Evolutionary conservation across 2,113 vertebrate species (phyloP), one percentile per base, ranked within the genome.

Genomic region (Anas platyrhynchos): DNA sequence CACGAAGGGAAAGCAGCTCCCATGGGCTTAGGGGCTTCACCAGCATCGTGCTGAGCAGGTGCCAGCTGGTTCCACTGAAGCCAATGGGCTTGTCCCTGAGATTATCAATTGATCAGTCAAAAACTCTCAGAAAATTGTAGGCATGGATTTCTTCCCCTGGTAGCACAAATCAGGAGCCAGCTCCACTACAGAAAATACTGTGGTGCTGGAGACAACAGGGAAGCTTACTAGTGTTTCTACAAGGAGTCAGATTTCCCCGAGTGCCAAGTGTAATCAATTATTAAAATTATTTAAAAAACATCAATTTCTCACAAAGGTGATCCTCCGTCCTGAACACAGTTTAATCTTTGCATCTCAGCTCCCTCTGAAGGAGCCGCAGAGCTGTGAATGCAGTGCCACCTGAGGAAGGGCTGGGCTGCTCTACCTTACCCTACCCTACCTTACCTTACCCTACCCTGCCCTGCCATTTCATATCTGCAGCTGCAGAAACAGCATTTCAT

Each of bases 141-240:
- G 52, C 31, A 43, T 7, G 2, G 0, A 0, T 75, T 91, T 52
- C 76, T 68, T 41, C 36, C 81, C 23, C 77, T 86, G 50, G 50
- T 2, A 4, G 20, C 11, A 52, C 17, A 36, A 12, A 83, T 21
- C 7, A 4, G 55, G 75, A 86, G 36, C 44, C 44, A 38, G 15
- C 16, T 55, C 82, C 61, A 16, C 27, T 9, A 2, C 50, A 46
- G 61, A 55, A 26, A 36, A 1, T 1, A 0, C 25, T 46, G 20
- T 54, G 6, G 4, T 32, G 41, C 29, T 31, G 16, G 55, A 17
- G 46, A 31, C 50, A 59, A 52, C 36, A 50, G 7, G 38, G 75
- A 62, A 81, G 3, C 7, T 87, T 13, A 3, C 13, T 44, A 1
- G 18, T 66, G 1, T 68, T 72, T 79, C 79, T 66, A 36, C 31